Evolutionary conservation across 23 tunicate species (phyloP), one percentile per base, ranked within the genome.

Genomic region (Halocynthia roretzi): DNA sequence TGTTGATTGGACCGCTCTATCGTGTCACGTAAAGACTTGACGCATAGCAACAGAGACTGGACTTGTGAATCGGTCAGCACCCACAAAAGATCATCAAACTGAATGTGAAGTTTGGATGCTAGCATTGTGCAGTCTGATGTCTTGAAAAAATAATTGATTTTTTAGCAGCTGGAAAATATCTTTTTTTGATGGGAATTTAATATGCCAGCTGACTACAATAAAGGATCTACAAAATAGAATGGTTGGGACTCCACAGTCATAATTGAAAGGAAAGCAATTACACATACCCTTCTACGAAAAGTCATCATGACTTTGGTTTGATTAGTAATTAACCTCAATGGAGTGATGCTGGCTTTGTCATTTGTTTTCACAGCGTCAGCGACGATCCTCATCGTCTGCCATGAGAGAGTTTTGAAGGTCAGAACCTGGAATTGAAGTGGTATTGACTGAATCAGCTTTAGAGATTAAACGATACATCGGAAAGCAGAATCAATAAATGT

Each of bases 371-470:
- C 85, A 4, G 93, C 82, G 51, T 86, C 87, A 8, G 78, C 73
- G 15, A 82, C 98, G 65, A 92, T 80, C n/a, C 98, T 67, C 98
- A 92, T 86, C 15, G 98, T 92, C 62, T 92, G 92, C 98, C 98
- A 92, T 52, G 93, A 82, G 19, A 92, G 60, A 68, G 86, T 92
- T 60, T 92, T 92, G 68, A 92, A 92, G 5, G 98, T 92, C 60
- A 92, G 62, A n/a, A 92, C 92, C 98, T 92, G 77, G 72, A 63
- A 70, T n/a, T 10, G 50, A 65, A 65, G 31, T 20, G 9, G 22
- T 15, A 11, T 65, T n/a, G 17, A 15, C n/a, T 14, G 17, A 58
- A 58, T 58, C 15, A 14, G 15, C 63, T 14, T 58, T 15, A n/a
- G 17, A 58, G 17, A 58, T n/a, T 58, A 58, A 51, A 72, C 12